phyloP scores from a whole-genome alignment of 2,113 vertebrate genomes.

The Bos indicus region DNA sequence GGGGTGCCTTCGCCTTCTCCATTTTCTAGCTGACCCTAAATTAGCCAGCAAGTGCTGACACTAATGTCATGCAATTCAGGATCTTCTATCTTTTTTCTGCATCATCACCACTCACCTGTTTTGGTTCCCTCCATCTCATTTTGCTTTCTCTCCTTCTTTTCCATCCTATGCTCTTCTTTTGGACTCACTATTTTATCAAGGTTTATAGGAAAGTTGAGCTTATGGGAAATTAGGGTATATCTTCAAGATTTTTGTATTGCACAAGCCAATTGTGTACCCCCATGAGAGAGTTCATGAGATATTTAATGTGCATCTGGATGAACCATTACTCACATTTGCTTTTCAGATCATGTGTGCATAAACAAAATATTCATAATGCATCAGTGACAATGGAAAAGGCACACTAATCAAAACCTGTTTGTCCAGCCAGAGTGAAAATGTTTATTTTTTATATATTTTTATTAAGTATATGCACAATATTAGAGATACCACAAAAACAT shows the following conservation, averaged over 20 bases:
- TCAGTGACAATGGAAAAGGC: background rate
- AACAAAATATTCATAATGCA: background rate
- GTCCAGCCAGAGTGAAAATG: background rate
- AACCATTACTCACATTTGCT: background rate
- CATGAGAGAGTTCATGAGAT: background rate
- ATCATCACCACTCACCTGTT: background rate
- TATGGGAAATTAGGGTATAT: background rate
- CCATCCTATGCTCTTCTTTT: background rate
- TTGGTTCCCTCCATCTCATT: background rate
- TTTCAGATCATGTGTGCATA: background rate
- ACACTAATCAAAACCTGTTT: rapidly evolving
- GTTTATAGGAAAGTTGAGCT: background rate
- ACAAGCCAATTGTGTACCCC: background rate
- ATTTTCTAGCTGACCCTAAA: background rate
- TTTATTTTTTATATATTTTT: background rate
- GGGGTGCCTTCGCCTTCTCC: background rate
- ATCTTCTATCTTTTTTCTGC: background rate
- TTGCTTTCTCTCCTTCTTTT: background rate
- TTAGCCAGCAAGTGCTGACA: background rate
- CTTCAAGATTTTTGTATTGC: background rate
- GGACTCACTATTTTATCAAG: background rate
- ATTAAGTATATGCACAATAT: background rate
- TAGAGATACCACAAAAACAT: background rate
- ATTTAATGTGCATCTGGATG: background rate
- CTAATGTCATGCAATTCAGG: background rate